Evolutionary conservation across 2,888 invertebrate genomes (phyloP), one percentile per base, ranked within the genome.

Genomic region (Ferdinandea cuprea): DNA sequence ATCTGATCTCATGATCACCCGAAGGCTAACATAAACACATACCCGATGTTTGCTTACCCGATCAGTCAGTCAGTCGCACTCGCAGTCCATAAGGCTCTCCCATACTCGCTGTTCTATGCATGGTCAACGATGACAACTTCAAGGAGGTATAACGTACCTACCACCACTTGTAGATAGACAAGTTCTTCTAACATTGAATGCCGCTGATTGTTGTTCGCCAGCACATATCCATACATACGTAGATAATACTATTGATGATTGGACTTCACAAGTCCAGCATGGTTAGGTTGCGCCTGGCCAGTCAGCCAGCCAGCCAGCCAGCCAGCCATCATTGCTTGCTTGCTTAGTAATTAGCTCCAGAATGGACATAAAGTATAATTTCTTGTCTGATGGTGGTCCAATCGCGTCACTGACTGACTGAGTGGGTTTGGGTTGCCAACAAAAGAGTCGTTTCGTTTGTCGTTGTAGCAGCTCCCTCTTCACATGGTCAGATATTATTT

Each of bases 1-100:
- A 83, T 83, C 83, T 83, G 83, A 83, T 83, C 83, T 83, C 83
- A 83, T 83, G 83, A 83, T 83, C 83, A 78, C 78, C 83, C 78
- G 78, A 83, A 83, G 83, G 83, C 83, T 83, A 83, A 83, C 78
- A 78, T 83, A 83, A 83, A 83, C 78, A 78, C 83, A 78, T 66
- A 73, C 59, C 68, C 66, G 66, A 63, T 78, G 78, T 77, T 77
- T 81, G 80, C 65, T 69, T 76, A 61, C 77, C 71, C 71, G 71
- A 72, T 72, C 66, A 63, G 63, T 78, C 66, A n/a, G n/a, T n/a
- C n/a, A n/a, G n/a, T n/a, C n/a, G n/a, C 30, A 63, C 30, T 50
- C 50, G 30, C 19, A 32, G 68, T 68, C 68, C 68, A 58, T 69
- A 56, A 58, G 68, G 56, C 68, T 48, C 59, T 30, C 19, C 44